phyloP scores from a whole-genome alignment of 1,140 invertebrate genomes.

The Aporrectodea caliginosa region DNA sequence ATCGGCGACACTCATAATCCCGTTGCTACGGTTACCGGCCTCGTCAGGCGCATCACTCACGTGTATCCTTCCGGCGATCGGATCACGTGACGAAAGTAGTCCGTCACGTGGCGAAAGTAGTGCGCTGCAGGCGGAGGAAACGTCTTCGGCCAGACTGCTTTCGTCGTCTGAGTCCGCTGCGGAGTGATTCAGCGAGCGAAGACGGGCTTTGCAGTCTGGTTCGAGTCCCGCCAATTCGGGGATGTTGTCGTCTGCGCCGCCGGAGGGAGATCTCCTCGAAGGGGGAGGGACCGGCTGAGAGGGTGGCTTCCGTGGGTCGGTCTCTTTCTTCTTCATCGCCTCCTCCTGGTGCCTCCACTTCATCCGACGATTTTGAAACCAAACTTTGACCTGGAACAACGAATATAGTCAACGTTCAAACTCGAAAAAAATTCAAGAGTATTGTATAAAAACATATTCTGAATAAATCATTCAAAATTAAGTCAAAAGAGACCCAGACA shows the following conservation, averaged over 20 bases:
- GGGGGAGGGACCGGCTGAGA: not conserved
- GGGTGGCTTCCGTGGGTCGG: not conserved
- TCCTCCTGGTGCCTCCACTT: constrained; percentile 53
- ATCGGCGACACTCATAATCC: not conserved
- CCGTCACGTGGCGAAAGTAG: too few species aligned
- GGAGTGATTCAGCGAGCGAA: not conserved
- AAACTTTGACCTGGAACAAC: constrained; percentile 52
- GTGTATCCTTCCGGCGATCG: not conserved
- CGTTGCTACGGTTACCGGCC: not conserved
- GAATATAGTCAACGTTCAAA: too few species aligned
- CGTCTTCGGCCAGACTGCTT: not conserved
- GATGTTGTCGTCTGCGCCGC: not conserved
- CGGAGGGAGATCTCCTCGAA: too few species aligned
- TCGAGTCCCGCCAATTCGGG: not conserved
- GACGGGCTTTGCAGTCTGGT: not conserved
- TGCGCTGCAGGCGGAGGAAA: not conserved
- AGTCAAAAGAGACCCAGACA: too few species aligned
- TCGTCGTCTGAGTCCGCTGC: not conserved
- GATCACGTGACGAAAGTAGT: too few species aligned
- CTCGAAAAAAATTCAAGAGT: too few species aligned
- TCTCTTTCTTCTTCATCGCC: constrained; percentile 33
- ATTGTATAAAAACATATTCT: too few species aligned
- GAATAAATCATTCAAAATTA: too few species aligned
- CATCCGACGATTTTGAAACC: constrained; percentile 55
- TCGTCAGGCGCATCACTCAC: not conserved